Evolutionary conservation across 2,113 vertebrate species (phyloP).

Genomic region (Cyprinodon brontotheroides): DNA sequence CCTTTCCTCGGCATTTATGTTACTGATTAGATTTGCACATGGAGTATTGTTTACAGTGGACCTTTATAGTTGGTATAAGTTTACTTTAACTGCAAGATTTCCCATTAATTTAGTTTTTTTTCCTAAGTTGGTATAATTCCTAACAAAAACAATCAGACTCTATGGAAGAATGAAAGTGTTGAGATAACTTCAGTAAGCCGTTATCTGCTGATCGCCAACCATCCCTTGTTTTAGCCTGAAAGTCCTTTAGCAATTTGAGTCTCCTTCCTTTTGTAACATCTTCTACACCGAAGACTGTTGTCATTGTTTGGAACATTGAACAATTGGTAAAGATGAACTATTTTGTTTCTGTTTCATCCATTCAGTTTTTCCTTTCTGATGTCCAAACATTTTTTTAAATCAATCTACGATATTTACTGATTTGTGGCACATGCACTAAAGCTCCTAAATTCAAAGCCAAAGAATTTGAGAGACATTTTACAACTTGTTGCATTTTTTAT

Average conservation of each 20-base stretch:
- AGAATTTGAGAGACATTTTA: background rate
- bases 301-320: background rate
- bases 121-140: background rate
- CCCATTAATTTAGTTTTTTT: background rate
- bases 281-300: background rate
- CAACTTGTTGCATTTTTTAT: background rate
- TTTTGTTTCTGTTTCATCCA: background rate
- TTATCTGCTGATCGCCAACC: background rate
- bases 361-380: background rate
- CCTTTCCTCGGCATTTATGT: background rate
- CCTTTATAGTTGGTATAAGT: too few relatives aligned
- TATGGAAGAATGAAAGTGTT: background rate
- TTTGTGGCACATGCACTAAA: background rate
- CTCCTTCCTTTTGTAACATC: too few relatives aligned
- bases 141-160: background rate
- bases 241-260: background rate
- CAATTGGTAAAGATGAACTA: background rate
- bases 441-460: background rate
- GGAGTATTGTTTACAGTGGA: too few relatives aligned
- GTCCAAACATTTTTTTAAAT: background rate
- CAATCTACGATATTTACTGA: too few relatives aligned
- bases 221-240: too few relatives aligned
- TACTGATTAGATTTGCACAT: background rate
- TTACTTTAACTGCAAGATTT: too few relatives aligned
- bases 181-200: background rate